Conservation (phyloP, 2,797 vertebrate genomes). For the Limosa lapponica region DNA sequence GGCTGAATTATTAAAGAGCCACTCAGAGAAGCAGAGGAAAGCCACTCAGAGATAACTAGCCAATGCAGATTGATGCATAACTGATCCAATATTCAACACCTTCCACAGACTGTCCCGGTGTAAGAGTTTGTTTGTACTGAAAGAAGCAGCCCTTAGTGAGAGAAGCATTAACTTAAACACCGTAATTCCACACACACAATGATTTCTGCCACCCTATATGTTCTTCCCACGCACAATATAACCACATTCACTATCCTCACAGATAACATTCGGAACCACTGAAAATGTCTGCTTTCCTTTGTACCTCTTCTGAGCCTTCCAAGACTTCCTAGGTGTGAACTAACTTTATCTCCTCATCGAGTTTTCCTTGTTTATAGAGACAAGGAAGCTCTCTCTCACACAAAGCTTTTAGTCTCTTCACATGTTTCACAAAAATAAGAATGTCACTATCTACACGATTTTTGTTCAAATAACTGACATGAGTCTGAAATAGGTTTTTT, state of each 20-base stretch:
- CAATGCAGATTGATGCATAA: background rate
- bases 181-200: background rate
- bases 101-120: background rate
- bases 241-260: background rate
- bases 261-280: background rate
- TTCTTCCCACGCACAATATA: background rate
- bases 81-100: background rate
- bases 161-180: background rate
- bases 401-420: background rate
- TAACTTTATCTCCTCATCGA: background rate
- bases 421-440: background rate
- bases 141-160: background rate
- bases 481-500: background rate
- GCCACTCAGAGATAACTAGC: background rate
- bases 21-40: background rate
- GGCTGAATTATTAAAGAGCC: background rate
- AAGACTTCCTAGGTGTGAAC: background rate
- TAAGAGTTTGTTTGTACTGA: background rate
- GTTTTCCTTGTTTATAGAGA: background rate
- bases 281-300: background rate
- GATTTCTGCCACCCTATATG: too few relatives aligned
- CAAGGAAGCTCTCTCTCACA: background rate
- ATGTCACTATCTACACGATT: background rate
- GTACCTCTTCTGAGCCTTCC: background rate
- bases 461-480: background rate